phyloP scores from a whole-genome alignment of 2,797 vertebrate species.

The Rachycentron canadum region DNA sequence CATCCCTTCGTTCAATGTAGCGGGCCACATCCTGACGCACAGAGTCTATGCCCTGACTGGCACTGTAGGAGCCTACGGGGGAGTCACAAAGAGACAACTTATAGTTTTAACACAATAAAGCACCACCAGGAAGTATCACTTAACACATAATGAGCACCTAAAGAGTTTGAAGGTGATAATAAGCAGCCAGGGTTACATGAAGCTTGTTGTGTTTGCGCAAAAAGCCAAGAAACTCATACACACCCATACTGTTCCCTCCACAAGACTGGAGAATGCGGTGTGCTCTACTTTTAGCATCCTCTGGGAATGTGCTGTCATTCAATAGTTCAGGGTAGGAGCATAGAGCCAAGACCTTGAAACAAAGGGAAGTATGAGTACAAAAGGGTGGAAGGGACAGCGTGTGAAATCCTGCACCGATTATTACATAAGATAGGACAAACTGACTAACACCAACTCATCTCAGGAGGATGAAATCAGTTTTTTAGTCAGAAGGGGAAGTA shows the following conservation, averaged over 20 bases:
- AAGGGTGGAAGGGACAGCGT: background rate
- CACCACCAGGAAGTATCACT: background rate
- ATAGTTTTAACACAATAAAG: background rate
- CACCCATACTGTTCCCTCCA: conserved; percentile 90
- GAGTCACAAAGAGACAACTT: conserved; percentile 8
- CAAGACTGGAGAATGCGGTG: conserved; percentile 88
- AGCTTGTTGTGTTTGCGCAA: background rate
- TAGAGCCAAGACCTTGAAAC: conserved; percentile 88
- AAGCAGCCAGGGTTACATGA: background rate
- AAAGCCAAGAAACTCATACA: conserved; percentile 48
- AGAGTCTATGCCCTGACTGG: conserved; percentile 89
- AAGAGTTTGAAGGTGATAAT: conserved; percentile 20
- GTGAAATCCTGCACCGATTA: conserved; percentile 13
- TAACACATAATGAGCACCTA: background rate
- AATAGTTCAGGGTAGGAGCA: conserved; percentile 90
- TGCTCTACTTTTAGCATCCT: conserved; percentile 89
- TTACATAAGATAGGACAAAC: background rate
- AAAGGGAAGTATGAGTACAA: conserved; percentile 35
- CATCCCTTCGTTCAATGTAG: conserved; percentile 90
- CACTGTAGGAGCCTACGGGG: conserved; percentile 89
- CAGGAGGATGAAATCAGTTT: conserved; percentile 9
- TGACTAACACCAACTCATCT: background rate
- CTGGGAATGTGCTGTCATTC: conserved; percentile 85
- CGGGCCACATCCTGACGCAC: conserved; percentile 89
- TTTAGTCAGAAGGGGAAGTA: conserved; percentile 1